A percentile compares a stretch with the other conserved stretches of the same genome.
These are phyloP conservation scores for Celastrina argiolus DNA, from an alignment of 2,888 invertebrate species.

Conservation along the genomic window DNA sequence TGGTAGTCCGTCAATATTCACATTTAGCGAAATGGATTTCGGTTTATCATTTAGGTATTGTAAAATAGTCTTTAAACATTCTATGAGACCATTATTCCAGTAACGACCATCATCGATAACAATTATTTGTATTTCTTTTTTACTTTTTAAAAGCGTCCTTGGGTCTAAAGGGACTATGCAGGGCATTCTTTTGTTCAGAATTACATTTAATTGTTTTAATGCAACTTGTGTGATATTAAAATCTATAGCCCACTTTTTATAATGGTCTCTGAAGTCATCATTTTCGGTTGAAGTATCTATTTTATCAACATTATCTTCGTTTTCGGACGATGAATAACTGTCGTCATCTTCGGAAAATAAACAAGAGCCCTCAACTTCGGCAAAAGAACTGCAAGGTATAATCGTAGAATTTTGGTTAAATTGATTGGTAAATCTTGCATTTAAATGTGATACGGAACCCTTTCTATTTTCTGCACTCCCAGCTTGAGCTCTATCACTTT, in stretches of 20 bases:
- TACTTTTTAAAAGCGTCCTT: not conserved
- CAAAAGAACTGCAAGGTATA: too few species aligned
- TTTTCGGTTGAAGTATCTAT: not conserved
- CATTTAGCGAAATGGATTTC: conserved; percentile 17
- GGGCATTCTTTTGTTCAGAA: not conserved
- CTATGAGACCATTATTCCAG: not conserved
- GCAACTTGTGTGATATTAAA: not conserved
- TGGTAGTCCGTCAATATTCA: conserved; percentile 30
- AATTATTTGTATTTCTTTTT: not conserved
- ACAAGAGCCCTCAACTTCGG: too few species aligned
- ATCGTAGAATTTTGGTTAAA: too few species aligned
- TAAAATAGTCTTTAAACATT: not conserved
- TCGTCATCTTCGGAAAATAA: too few species aligned
- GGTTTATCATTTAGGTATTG: not conserved
- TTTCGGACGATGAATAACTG: too few species aligned
- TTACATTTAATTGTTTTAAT: not conserved
- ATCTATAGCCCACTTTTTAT: not conserved
- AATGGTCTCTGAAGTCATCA: not conserved
- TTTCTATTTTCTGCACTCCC: too few species aligned
- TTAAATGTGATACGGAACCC: too few species aligned
- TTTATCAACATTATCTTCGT: too few species aligned
- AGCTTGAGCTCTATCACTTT: too few species aligned
- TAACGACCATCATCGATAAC: not conserved
- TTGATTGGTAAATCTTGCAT: too few species aligned
- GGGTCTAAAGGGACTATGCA: not conserved